Base-by-base conservation (phyloP, 2,888 invertebrate genomes). In the Galerucella calmariensis region DNA sequence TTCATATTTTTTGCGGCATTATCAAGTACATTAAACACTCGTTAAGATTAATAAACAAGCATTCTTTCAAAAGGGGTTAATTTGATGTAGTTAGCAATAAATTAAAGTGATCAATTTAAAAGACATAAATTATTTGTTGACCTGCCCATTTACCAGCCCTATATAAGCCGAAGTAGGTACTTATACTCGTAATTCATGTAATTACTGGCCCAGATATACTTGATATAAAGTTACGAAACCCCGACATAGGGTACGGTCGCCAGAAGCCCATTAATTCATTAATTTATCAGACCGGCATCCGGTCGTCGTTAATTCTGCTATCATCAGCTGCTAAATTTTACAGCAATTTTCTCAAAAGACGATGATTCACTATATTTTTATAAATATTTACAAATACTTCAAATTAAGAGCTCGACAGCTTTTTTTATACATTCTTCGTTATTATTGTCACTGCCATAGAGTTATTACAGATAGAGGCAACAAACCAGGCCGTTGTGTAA, bases 141-240 rank as follows among this genome's bases (percentile, higher is more conserved):
- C 44, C 44, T 20, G 63, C 63, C 44, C 46, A 44, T 16, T 44
- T 63, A 11, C 16, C 63, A 41, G 63, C 63, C 63, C 63, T 20
- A 20, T 20, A 20, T 65, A 46, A 65, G 9, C 63, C 46, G 63
- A 41, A 41, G 63, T 46, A 44, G 63, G 63, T 65, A 65, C 63
- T 65, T 65, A 65, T 46, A 27, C 2, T 65, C 63, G 63, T 65
- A 65, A 65, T 65, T 65, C 44, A 41, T 16, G 46, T 65, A 65
- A 65, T 65, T 65, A 61, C 63, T 46, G 63, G 63, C 63, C 20
- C 63, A 65, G 63, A 65, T 65, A 65, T 65, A 65, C 46, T 65
- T 20, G 46, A 65, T 46, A 46, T 65, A 44, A 65, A 65, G 63
- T 65, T 65, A 46, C 63, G 63, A 65, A 65, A 48, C 46, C 41